Base-by-base conservation (phyloP, 1,140 invertebrate genomes). In the Scaptomyza pallida region DNA sequence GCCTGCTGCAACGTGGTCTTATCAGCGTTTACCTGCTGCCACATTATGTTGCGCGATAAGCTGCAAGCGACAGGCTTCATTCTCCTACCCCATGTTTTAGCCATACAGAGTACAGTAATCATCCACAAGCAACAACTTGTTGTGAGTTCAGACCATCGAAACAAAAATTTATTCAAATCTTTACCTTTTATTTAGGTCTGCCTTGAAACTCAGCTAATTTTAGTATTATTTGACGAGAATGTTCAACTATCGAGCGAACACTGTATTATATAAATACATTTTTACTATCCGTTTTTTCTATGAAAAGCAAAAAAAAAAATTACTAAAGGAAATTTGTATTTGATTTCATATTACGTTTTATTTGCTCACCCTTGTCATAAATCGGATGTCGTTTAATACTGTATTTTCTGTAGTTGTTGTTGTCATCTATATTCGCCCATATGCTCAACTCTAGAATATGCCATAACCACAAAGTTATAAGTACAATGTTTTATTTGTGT, bases 281-380 rank as follows among this genome's bases (percentile, higher is more conserved):
- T 60, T 68, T 41, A 19, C 16, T 41, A 17, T 21, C 2, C 33
- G 47, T 37, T 26, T 51, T n/a, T 72, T 71, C 47, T 41, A 61
- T 60, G 56, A 47, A 64, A 62, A 68, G 26, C 37, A 71, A 78
- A 47, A 64, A 62, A 68, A 35, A 43, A 71, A 78, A 59, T 51
- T 72, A 26, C 3, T n/a, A n/a, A 72, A 72, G 69, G 78, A 81
- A 88, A 72, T 75, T 88, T 88, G 55, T 82, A 88, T 86, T 82
- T 88, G 78, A 82, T 86, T 88, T 81, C 50, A 75, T 65, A 81
- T 86, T 72, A 63, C 21, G 44, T 52, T 75, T 47, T 85, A 76
- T 82, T 82, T 78, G 48, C 61, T 75, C 55, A 45, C 33, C 47
- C 62, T 76, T 30, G 60, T 75, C 79, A 75, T 85, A 76, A 85